These are phyloP conservation scores for Thunnus maccoyii DNA, from an alignment of 2,113 vertebrate genomes.

Conservation along the genomic window DNA sequence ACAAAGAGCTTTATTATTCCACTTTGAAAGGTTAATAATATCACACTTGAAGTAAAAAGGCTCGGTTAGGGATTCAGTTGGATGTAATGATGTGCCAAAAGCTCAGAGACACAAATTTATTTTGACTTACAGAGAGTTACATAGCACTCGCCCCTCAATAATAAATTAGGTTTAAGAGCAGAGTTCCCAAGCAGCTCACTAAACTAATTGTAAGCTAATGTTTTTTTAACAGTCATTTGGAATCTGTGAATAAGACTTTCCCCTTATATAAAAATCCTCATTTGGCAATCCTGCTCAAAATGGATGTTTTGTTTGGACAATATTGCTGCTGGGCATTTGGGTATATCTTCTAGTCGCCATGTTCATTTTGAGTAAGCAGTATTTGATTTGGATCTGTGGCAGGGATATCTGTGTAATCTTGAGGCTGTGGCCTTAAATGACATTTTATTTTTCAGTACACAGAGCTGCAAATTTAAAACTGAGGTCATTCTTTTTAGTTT, in stretches of 20 bases:
- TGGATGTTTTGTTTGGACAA: constrained; percentile 76
- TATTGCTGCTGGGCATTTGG: constrained; percentile 44
- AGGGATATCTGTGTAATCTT: constrained; percentile 73
- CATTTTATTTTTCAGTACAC: constrained; percentile 47
- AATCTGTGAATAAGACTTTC: constrained; percentile 75
- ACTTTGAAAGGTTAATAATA: constrained; percentile 65
- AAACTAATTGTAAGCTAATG: constrained; percentile 66
- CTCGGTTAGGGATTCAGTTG: constrained; percentile 42
- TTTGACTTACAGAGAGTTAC: constrained; percentile 68
- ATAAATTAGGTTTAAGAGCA: constrained; percentile 67
- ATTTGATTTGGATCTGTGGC: constrained; percentile 75
- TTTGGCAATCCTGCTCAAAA: constrained; percentile 59
- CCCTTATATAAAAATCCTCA: constrained; percentile 66
- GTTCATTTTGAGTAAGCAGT: constrained; percentile 59
- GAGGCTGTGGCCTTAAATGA: constrained; percentile 50
- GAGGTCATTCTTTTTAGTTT: constrained; percentile 19
- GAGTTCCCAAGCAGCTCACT: constrained; percentile 68
- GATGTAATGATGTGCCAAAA: constrained; percentile 57
- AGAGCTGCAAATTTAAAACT: constrained; percentile 21
- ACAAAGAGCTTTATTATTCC: constrained; percentile 66
- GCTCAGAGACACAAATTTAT: constrained; percentile 55
- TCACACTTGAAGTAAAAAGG: constrained; percentile 54
- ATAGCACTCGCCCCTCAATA: constrained; percentile 52
- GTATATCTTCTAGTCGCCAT: constrained; percentile 57
- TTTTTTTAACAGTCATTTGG: constrained; percentile 67